Conservation (phyloP, 35 echinoderm and acorn worm genomes). For the Eucidaris tribuloides region DNA sequence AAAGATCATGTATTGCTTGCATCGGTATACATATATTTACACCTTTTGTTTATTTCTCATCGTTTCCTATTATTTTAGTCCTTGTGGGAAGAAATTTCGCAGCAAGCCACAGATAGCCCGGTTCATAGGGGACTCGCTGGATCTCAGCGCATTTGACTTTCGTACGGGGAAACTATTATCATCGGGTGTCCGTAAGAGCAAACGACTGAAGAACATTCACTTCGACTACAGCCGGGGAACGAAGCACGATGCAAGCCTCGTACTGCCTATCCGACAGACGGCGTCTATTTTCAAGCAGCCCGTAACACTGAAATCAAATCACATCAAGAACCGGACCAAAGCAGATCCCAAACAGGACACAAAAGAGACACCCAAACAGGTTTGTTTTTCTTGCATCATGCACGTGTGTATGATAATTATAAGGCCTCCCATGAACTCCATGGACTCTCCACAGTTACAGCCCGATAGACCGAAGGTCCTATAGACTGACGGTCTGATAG, state of each 20-base stretch:
- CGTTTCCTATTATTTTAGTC: too few relatives aligned
- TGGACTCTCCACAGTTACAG: too few relatives aligned
- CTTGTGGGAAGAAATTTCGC: constrained; percentile 93
- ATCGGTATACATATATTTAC: too few relatives aligned
- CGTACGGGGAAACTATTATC: constrained; percentile 85
- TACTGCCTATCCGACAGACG: constrained; percentile 93
- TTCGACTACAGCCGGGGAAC: constrained; percentile 94
- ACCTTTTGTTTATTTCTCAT: too few relatives aligned
- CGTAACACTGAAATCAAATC: constrained; percentile 83
- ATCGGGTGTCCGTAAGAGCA: constrained; percentile 82
- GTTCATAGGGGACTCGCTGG: constrained; percentile 88
- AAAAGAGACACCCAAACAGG: constrained; percentile 97
- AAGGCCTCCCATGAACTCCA: too few relatives aligned
- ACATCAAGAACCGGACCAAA: constrained; percentile 72
- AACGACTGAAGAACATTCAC: constrained; percentile 86
- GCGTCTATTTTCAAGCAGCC: constrained; percentile 99
- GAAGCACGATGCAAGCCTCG: constrained; percentile 79
- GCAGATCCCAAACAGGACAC: constrained; percentile 95
- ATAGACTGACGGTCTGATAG: too few relatives aligned
- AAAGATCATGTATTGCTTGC: too few relatives aligned
- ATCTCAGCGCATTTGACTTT: constrained; percentile 98
- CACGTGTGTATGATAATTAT: too few relatives aligned
- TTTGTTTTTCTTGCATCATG: too few relatives aligned
- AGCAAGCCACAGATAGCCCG: constrained; percentile 98
- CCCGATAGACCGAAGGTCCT: too few relatives aligned